Percentiles rank a stretch among this genome's conserved stretches.
Evolutionary conservation across 2,888 invertebrate genomes (phyloP).

Genomic region (Drosophila nr. perissopoda): DNA sequence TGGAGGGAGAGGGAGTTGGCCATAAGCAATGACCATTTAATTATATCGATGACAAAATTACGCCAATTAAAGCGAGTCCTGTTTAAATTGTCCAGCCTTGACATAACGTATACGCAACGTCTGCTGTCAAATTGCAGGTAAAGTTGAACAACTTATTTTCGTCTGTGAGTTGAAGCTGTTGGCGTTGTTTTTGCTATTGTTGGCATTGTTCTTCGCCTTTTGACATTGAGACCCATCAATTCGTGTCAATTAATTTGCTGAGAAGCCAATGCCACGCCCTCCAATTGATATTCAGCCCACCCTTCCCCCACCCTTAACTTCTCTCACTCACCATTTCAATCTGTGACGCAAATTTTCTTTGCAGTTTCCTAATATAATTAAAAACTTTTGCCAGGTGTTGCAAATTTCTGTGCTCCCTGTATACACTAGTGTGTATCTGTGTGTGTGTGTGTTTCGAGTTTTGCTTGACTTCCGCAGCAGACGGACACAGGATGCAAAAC

Average conservation of each 20-base stretch:
- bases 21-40: constrained; percentile 75
- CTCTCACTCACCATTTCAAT: constrained; percentile 12
- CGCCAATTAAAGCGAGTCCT: constrained; percentile 79
- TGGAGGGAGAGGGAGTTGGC: constrained; percentile 14
- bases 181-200: constrained; percentile 3
- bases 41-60: constrained; percentile 80
- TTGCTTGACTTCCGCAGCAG: constrained; percentile 55
- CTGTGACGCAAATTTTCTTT: constrained; percentile 66
- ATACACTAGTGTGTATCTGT: not conserved
- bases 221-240: constrained; percentile 83
- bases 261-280: constrained; percentile 62
- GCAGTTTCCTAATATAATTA: constrained; percentile 82
- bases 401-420: constrained; percentile 65
- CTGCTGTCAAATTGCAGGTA: constrained; percentile 76
- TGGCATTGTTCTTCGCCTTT: constrained; percentile 56
- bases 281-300: constrained; percentile 26
- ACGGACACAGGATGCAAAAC: constrained; percentile 51
- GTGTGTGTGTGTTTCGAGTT: constrained; percentile 38
- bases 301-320: not conserved
- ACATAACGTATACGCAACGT: constrained; percentile 65
- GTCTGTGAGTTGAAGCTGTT: constrained; percentile 5
- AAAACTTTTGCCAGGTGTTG: constrained; percentile 83
- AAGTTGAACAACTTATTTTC: constrained; percentile 65
- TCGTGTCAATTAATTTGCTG: constrained; percentile 83
- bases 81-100: constrained; percentile 72